A percentile compares a stretch with the other conserved stretches of the same genome.
Conservation (phyloP, 2,797 vertebrate species). For the Cichlasoma orientale region DNA sequence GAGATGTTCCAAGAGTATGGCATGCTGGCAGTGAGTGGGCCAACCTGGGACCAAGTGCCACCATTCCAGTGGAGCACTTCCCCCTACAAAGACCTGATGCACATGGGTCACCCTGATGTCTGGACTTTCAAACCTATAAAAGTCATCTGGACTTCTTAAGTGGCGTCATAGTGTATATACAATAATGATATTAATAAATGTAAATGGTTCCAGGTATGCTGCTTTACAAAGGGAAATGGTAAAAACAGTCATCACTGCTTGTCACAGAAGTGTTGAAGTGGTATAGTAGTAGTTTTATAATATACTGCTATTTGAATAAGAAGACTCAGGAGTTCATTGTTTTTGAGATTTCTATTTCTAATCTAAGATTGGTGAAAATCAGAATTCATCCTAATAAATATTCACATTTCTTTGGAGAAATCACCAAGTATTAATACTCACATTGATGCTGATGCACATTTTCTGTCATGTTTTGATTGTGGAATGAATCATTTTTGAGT, state of each 20-base stretch:
- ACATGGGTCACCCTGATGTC: conserved; percentile 93
- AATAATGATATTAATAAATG: background rate
- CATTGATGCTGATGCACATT: background rate
- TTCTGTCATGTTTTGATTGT: conserved; percentile 8
- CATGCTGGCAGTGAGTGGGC: conserved; percentile 88
- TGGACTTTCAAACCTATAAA: conserved; percentile 88
- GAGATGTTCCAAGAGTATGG: conserved; percentile 79
- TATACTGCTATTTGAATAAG: conserved; percentile 6
- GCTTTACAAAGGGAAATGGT: conserved; percentile 50
- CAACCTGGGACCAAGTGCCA: conserved; percentile 90
- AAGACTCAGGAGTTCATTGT: background rate
- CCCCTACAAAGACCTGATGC: conserved; percentile 82
- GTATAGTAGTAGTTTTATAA: background rate
- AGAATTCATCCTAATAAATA: background rate
- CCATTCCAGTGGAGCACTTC: conserved; percentile 93
- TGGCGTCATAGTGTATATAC: background rate
- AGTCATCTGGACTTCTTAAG: conserved; percentile 85
- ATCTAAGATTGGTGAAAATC: background rate
- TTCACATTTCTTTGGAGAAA: background rate
- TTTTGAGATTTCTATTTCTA: background rate
- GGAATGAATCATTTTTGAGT: background rate
- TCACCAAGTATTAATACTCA: background rate
- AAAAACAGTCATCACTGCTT: background rate
- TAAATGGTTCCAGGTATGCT: conserved; percentile 5
- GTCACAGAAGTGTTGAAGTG: background rate